These are phyloP conservation scores for Orthosia incerta DNA, from an alignment of 2,888 invertebrate species.

Conservation along the genomic window DNA sequence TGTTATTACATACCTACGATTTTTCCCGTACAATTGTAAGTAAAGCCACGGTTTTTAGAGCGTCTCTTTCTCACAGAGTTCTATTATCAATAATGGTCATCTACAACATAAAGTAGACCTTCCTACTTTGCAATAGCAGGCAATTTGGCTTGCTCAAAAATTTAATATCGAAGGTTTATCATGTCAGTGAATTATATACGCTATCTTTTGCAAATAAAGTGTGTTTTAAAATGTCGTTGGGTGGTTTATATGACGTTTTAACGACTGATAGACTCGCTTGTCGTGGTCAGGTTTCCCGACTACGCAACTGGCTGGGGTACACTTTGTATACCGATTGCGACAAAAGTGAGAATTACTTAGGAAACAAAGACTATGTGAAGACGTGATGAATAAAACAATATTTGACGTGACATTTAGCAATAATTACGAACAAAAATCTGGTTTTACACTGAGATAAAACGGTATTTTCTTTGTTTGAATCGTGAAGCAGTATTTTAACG, in stretches of 20 bases:
- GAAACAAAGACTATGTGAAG: slow-evolving; percentile 58
- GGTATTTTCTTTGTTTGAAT: background rate
- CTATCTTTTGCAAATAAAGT: slow-evolving; percentile 63
- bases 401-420: slow-evolving; percentile 27
- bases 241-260: slow-evolving; percentile 64
- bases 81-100: slow-evolving; percentile 59
- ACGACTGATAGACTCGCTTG: slow-evolving; percentile 59
- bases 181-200: slow-evolving; percentile 59
- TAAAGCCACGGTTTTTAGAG: slow-evolving; percentile 77
- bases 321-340: slow-evolving; percentile 71
- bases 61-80: slow-evolving; percentile 80
- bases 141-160: slow-evolving; percentile 47
- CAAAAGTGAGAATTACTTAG: slow-evolving; percentile 69
- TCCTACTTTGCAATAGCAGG: slow-evolving; percentile 48
- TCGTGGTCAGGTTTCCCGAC: slow-evolving; percentile 79
- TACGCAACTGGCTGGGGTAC: slow-evolving; percentile 70
- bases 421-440: slow-evolving; percentile 3
- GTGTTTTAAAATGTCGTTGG: slow-evolving; percentile 57
- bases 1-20: slow-evolving; percentile 58
- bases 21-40: slow-evolving; percentile 68
- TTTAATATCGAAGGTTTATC: slow-evolving; percentile 34
- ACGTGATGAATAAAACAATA: slow-evolving; percentile 40
- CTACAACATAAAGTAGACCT: slow-evolving; percentile 56
- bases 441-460: background rate
- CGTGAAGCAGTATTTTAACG: background rate